Evolutionary conservation across 2,113 vertebrate species (phyloP), one percentile per base, ranked within the genome.

Genomic region (Sturnira hondurensis): DNA sequence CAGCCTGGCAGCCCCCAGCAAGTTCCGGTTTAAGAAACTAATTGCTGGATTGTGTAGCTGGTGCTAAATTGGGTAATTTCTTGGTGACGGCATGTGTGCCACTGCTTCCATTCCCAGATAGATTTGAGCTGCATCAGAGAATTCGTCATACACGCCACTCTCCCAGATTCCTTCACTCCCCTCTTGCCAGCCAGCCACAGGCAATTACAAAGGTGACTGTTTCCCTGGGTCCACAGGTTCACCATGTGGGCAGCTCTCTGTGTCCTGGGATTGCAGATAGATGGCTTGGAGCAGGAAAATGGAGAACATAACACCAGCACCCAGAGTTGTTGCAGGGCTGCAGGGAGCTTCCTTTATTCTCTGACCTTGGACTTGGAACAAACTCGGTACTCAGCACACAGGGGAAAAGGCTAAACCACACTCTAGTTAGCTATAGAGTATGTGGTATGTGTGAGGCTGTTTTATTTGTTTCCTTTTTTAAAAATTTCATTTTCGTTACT

Each of bases 11-110:
- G 97, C 98, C 96, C 97, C 97, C 94, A 96, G 97, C 98, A 98
- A 98, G 97, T 98, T 98, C 98, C 95, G 86, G 98, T 98, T 91
- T 96, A 97, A 97, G 97, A 97, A 97, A 98, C 97, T 96, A 98
- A 98, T 98, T 97, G 97, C 97, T 96, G 74, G 68, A 94, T 58
- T 81, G 95, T 96, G 97, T 96, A 95, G 97, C 97, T 94, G 83
- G 89, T 96, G 93, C 97, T 98, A 98, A 98, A 98, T 98, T 97
- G 97, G 96, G 87, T 70, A 83, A 98, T 98, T 97, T 97, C 96
- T 98, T 94, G 96, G 97, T 94, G 97, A 98, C 63, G 83, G 91
- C 95, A 96, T 96, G 93, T 94, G 96, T 93, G 76, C 95, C 93
- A 61, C 89, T 93, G 95, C 94, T 95, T 83, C 94, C 90, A 77